Evolutionary conservation across 2,888 invertebrate species (phyloP).

Genomic region (Eilema griseolum): DNA sequence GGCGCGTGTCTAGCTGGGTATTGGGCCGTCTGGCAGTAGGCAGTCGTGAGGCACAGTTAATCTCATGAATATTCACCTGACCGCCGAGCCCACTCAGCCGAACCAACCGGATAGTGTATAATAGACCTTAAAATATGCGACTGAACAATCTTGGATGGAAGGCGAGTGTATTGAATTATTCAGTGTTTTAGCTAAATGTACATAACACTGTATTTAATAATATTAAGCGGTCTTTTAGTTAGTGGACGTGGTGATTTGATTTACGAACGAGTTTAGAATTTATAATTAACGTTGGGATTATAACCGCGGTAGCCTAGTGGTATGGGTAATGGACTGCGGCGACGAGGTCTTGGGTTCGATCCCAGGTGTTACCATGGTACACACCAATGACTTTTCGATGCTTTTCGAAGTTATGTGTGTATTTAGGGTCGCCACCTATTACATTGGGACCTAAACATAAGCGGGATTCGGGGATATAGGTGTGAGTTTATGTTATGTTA

Average conservation of each 20-base stretch:
- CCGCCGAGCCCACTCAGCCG: conserved; percentile 56
- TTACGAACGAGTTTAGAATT: not conserved
- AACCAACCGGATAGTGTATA: conserved; percentile 47
- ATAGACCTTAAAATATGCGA: conserved; percentile 34
- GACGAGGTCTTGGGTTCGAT: no score
- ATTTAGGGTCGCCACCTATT: no score
- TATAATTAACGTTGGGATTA: no score
- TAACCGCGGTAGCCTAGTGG: no score
- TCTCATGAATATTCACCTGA: conserved; percentile 76
- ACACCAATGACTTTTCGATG: no score
- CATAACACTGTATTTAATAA: not conserved
- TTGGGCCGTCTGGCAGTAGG: conserved; percentile 30
- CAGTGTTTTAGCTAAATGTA: not conserved
- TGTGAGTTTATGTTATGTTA: no score
- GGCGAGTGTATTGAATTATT: not conserved
- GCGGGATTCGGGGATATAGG: no score
- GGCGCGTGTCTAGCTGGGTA: conserved; percentile 37
- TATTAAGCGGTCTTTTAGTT: not conserved
- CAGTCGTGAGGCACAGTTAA: conserved; percentile 54
- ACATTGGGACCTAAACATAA: no score
- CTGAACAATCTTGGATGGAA: conserved; percentile 33
- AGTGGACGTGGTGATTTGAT: not conserved
- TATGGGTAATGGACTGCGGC: no score
- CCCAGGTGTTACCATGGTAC: no score
- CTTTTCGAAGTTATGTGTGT: no score